Percentiles rank a stretch among this genome's conserved stretches.
phyloP scores from a whole-genome alignment of 1,140 invertebrate genomes.

The Anoplolepis gracilipes region DNA sequence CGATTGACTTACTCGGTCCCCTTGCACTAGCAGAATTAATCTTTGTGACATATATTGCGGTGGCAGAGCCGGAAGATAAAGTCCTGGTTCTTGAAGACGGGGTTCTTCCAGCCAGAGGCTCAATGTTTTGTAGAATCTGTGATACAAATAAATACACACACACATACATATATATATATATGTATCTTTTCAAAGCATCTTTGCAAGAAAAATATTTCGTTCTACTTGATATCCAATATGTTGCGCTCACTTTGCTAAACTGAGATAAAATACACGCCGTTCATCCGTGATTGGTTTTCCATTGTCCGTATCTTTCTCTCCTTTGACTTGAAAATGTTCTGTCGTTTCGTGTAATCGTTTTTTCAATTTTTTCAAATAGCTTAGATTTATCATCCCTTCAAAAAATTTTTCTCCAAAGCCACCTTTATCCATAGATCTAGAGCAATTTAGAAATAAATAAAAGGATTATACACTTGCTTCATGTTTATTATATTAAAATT shows the following conservation, averaged over 20 bases:
- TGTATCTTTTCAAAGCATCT: neutral
- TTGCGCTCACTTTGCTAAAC: conserved; percentile 79
- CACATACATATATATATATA: too few relatives aligned
- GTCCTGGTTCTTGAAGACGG: conserved; percentile 89
- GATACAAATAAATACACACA: conserved; percentile 35
- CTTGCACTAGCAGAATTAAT: conserved; percentile 86
- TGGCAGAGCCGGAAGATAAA: conserved; percentile 91
- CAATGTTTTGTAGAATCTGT: conserved; percentile 89
- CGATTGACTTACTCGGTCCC: conserved; percentile 83
- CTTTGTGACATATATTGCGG: conserved; percentile 89
- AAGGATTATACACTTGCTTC: conserved; percentile 24
- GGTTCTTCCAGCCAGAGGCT: conserved; percentile 93
- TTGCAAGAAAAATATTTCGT: neutral
- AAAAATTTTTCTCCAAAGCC: conserved; percentile 93
- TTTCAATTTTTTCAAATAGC: conserved; percentile 91
- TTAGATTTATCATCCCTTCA: conserved; percentile 89
- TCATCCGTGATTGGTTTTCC: conserved; percentile 82
- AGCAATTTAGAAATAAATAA: conserved; percentile 60
- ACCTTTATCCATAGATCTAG: conserved; percentile 84
- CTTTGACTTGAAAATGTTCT: conserved; percentile 87
- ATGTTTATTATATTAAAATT: conserved; percentile 26
- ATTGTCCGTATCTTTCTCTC: conserved; percentile 79
- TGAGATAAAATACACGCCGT: conserved; percentile 82
- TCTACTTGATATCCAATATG: neutral
- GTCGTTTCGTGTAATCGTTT: conserved; percentile 89